Conservation (phyloP, 2,113 vertebrate species). For the Thamnaconus septentrionalis region DNA sequence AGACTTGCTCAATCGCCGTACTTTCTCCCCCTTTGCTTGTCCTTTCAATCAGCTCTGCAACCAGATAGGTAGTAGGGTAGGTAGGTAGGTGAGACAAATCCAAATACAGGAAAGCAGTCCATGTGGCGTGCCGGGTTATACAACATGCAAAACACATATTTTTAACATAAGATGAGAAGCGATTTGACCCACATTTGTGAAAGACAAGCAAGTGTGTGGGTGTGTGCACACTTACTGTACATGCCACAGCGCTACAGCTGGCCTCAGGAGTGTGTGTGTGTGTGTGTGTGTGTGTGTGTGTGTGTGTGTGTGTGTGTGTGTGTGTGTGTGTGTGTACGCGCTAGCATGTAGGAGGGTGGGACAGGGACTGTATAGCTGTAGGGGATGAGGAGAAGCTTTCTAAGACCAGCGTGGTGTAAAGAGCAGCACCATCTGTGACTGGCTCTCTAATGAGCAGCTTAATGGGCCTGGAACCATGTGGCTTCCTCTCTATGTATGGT, state of each 20-base stretch:
- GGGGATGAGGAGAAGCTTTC: conserved; percentile 38
- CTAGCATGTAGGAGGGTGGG: conserved; percentile 12
- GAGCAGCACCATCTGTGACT: conserved; percentile 68
- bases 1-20: no score
- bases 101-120: no score
- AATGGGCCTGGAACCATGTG: conserved; percentile 60
- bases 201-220: background rate
- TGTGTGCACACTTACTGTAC: conserved; percentile 3
- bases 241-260: background rate
- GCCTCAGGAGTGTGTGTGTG: conserved; percentile 13
- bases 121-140: no score
- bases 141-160: no score
- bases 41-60: no score
- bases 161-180: no score
- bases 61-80: no score
- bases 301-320: conserved; percentile 15
- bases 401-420: conserved; percentile 49
- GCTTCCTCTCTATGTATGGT: conserved; percentile 37
- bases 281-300: conserved; percentile 16
- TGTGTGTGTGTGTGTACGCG: conserved; percentile 4
- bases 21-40: no score
- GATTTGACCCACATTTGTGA: no score
- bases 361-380: conserved; percentile 37
- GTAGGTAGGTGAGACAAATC: no score
- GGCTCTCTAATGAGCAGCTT: conserved; percentile 67